Conservation (phyloP, 2,888 invertebrate genomes). For the Barypeithes pellucidus region DNA sequence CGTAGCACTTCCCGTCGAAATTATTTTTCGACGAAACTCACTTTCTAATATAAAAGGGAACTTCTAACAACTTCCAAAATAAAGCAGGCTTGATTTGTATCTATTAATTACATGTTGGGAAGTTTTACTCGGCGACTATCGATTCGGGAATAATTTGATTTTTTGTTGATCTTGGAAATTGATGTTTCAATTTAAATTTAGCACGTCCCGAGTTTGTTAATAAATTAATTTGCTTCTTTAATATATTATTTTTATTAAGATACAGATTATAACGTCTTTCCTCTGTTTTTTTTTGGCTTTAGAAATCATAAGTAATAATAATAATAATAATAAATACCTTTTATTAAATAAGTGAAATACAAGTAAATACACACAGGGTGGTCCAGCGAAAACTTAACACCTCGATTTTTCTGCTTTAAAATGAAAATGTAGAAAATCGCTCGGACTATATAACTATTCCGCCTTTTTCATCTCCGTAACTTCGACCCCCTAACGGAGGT, state of each 20-base stretch:
- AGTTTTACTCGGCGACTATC: conserved; percentile 20
- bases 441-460: too few relatives aligned
- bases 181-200: conserved; percentile 4
- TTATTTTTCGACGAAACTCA: conserved; percentile 48
- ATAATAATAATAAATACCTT: too few relatives aligned
- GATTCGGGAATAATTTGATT: conserved; percentile 31
- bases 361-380: too few relatives aligned
- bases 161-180: conserved; percentile 32
- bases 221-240: neutral
- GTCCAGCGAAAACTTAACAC: too few relatives aligned
- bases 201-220: neutral
- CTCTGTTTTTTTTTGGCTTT: neutral
- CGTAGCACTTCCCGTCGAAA: conserved; percentile 46
- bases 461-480: too few relatives aligned
- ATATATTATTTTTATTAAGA: neutral
- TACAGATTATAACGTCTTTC: neutral
- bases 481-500: too few relatives aligned
- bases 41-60: conserved; percentile 50
- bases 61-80: conserved; percentile 51
- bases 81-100: conserved; percentile 51
- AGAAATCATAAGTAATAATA: too few relatives aligned
- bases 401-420: too few relatives aligned
- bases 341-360: too few relatives aligned
- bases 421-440: too few relatives aligned
- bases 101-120: conserved; percentile 50